phyloP scores from a whole-genome alignment of 2,888 invertebrate species.

The Sphecodes monilicornis region DNA sequence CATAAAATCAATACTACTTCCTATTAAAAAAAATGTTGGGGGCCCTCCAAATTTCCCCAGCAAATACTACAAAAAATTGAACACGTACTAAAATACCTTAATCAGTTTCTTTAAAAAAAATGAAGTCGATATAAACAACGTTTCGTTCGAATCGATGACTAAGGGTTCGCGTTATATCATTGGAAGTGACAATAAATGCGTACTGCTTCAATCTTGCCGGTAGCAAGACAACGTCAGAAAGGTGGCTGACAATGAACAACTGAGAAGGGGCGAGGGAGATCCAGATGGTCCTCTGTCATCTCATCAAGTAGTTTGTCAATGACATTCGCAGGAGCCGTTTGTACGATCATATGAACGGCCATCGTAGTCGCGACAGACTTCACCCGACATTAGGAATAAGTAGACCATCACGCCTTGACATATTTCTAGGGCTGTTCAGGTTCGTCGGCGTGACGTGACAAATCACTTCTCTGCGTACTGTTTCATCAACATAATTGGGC shows the following conservation, averaged over 20 bases:
- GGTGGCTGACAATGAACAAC: background rate
- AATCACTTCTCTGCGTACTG: slow-evolving; percentile 1
- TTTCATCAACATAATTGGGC: slow-evolving; percentile 25
- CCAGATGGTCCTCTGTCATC: slow-evolving; percentile 8
- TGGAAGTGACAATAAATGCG: background rate
- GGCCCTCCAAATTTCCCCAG: too few relatives aligned
- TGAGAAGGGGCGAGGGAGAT: background rate
- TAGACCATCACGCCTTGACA: slow-evolving; percentile 35
- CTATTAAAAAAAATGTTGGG: too few relatives aligned
- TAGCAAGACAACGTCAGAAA: background rate
- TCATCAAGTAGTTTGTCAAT: slow-evolving; percentile 15
- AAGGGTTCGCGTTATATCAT: background rate
- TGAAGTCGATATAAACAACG: too few relatives aligned
- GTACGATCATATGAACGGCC: slow-evolving; percentile 20
- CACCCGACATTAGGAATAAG: slow-evolving; percentile 37
- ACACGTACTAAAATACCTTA: too few relatives aligned
- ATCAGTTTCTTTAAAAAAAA: too few relatives aligned
- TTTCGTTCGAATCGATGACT: background rate
- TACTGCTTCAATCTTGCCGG: background rate
- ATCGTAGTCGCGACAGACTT: slow-evolving; percentile 32
- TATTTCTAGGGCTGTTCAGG: slow-evolving; percentile 22
- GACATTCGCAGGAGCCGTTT: slow-evolving; percentile 24
- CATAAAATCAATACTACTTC: too few relatives aligned
- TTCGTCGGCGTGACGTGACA: slow-evolving; percentile 23
- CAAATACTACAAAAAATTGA: too few relatives aligned